These are phyloP conservation scores for Eulemur macaco DNA, from an alignment of 2,113 vertebrate species.

Conservation along the genomic window DNA sequence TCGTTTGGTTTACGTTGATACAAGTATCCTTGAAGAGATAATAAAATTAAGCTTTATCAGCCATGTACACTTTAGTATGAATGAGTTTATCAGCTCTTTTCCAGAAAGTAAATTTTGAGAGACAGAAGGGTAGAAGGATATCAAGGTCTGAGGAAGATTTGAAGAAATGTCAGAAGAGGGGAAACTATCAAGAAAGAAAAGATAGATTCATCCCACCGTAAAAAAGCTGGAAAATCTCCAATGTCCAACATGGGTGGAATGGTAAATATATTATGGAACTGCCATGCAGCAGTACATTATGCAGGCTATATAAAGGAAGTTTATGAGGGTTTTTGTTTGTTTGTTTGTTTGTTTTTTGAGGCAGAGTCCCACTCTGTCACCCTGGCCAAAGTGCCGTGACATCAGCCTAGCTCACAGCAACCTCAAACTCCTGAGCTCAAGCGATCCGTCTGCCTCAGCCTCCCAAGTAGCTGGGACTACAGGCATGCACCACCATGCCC, in stretches of 20 bases:
- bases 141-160: not conserved
- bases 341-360: too few species aligned
- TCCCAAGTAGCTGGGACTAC: too few species aligned
- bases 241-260: not conserved
- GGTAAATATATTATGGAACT: not conserved
- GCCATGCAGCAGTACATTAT: not conserved
- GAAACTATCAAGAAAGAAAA: not conserved
- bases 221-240: not conserved
- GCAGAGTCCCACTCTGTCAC: too few species aligned
- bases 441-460: too few species aligned
- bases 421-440: too few species aligned
- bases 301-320: not conserved
- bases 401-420: too few species aligned
- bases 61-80: not conserved
- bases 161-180: not conserved
- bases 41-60: not conserved
- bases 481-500: too few species aligned
- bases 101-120: slow-evolving; percentile 23
- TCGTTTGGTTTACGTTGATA: not conserved
- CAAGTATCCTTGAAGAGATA: not conserved
- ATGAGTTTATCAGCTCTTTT: not conserved
- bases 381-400: too few species aligned
- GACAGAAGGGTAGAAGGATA: not conserved
- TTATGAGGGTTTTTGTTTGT: not conserved
- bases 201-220: not conserved